Base-by-base conservation (phyloP, 2,888 invertebrate genomes). In the Auanema freiburgensis region DNA sequence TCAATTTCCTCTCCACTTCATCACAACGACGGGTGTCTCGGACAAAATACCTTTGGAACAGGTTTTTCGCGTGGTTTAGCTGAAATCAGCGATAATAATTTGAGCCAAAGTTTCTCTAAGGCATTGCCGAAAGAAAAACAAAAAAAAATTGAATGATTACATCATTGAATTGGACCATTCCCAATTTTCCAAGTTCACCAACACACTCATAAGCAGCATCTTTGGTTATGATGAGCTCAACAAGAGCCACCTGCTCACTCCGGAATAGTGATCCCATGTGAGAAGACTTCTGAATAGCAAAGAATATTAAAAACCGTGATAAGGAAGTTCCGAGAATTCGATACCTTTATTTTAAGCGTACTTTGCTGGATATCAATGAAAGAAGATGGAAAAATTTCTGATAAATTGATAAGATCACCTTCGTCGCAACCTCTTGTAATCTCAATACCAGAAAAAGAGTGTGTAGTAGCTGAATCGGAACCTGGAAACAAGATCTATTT, bases 11-110 rank as follows among this genome's bases (percentile, higher is more conserved):
- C 57, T 77, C 96, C 85, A 97, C 96, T 87, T 97, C 96, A 86
- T 96, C 96, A 85, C 96, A 96, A 57, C 96, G 89, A 57, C 95
- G 90, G 50, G 96, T 93, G 86, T 97, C 96, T 86, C 93, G 93
- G 66, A 96, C 96, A 87, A 95, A 96, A 85, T 95, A 95, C 69
- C 95, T 89, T 89, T 96, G 94, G 84, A 96, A 96, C 44, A 93
- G 92, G 87, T 94, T 96, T 23, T 94, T 92, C 85, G 94, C 92
- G 1, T 93, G 92, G 87, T 96, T 96, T 65, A 95, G 87, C 95
- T 96, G 84, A 16, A 85, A 83, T 14, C 12, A 33, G 14, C 56
- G 18, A 18, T 55, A 54, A 23, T 43, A 56, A 25, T 16, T 16
- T 18, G 55, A 5, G 25, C 16, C 23, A 46, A 57, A 12, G 24